Percentiles rank a stretch among this genome's conserved stretches.
Conservation (phyloP, 2,113 vertebrate genomes). For the Catharus fuscescens region DNA sequence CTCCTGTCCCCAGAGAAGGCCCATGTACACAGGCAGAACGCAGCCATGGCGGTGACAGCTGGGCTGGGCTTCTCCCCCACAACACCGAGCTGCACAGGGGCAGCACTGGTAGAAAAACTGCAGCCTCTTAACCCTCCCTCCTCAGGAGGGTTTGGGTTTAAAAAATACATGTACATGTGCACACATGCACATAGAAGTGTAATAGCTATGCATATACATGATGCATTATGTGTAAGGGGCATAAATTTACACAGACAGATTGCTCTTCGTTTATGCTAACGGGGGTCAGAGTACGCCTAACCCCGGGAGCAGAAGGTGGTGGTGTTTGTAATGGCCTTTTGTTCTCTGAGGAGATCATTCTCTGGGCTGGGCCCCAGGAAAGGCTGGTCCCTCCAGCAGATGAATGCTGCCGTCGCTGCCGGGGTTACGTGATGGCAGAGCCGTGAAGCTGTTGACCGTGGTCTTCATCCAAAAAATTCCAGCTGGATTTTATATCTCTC, state of each 20-base stretch:
- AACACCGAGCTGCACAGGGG: not conserved
- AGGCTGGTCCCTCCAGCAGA: not conserved
- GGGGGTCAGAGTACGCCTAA: slow-evolving; percentile 55
- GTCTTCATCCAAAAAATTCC: slow-evolving; percentile 41
- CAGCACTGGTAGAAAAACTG: not conserved
- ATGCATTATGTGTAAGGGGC: not conserved
- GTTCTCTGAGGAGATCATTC: slow-evolving; percentile 43
- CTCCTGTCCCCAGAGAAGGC: slow-evolving; percentile 16
- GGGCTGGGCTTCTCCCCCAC: slow-evolving; percentile 7
- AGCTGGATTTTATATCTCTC: not conserved
- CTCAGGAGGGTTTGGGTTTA: not conserved
- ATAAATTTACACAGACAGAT: slow-evolving; percentile 59
- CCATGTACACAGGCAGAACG: not conserved
- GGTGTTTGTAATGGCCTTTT: slow-evolving; percentile 65
- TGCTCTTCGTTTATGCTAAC: slow-evolving; percentile 60
- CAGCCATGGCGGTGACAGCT: slow-evolving; percentile 20
- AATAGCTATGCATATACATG: not conserved
- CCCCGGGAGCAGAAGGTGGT: slow-evolving; percentile 67
- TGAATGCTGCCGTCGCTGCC: not conserved
- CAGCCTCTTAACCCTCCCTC: not conserved
- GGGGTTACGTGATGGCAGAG: not conserved
- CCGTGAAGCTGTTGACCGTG: not conserved
- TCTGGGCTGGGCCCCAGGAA: slow-evolving; percentile 48
- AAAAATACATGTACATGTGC: not conserved
- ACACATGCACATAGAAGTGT: not conserved